Conservation (phyloP, 2,113 vertebrate species). For the Piprites chloris region DNA sequence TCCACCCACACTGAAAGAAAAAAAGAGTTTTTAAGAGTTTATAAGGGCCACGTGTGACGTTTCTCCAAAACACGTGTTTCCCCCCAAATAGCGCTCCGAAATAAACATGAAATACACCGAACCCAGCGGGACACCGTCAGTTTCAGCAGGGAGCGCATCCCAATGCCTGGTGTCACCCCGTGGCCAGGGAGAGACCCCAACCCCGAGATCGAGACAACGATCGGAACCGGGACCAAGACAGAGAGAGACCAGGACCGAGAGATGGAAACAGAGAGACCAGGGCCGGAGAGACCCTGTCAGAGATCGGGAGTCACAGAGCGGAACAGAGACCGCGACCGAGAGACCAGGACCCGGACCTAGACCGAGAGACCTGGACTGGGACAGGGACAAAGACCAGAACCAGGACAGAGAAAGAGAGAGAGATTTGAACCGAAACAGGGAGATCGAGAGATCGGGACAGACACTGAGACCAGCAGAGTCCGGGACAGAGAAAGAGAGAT, state of each 20-base stretch:
- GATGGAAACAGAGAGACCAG: background rate
- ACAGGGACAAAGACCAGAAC: background rate
- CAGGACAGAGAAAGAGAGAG: no score
- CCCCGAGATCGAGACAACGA: background rate
- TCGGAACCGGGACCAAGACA: background rate
- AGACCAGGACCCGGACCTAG: no score
- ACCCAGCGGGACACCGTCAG: background rate
- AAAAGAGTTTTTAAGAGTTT: background rate
- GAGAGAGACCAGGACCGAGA: background rate
- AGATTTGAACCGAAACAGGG: no score
- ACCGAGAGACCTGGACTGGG: background rate
- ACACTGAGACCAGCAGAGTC: no score
- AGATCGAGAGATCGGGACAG: no score
- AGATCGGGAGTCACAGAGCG: no score
- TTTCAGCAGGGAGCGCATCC: background rate
- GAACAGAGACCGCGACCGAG: background rate
- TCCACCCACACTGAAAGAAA: slow-evolving; percentile 82
- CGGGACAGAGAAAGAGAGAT: no score
- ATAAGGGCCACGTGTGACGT: fast-evolving
- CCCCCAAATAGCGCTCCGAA: background rate
- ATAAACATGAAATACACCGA: background rate
- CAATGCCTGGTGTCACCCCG: background rate
- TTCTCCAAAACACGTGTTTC: no score
- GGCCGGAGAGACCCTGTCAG: no score
- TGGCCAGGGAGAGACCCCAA: background rate